A percentile compares a stretch with the other conserved stretches of the same genome.
These are phyloP conservation scores for Epinephelus moara DNA, from an alignment of 2,113 vertebrate species.

Conservation along the genomic window DNA sequence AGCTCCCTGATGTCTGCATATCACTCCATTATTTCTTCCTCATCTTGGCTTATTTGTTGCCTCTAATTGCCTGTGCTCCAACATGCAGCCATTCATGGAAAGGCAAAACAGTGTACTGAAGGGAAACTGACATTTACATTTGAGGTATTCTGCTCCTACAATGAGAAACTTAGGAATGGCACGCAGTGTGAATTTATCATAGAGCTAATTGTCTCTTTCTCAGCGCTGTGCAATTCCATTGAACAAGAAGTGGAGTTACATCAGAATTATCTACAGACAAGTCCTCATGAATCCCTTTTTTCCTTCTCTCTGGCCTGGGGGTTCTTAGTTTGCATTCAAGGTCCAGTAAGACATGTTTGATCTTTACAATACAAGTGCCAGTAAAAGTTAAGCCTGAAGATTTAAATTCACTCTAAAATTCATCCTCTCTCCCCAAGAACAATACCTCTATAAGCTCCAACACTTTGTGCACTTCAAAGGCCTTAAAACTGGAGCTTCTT, in stretches of 20 bases:
- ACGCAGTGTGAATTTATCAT: slow-evolving; percentile 32
- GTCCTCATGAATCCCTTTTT: slow-evolving; percentile 49
- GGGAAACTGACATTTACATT: slow-evolving; percentile 40
- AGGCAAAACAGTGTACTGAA: slow-evolving; percentile 16
- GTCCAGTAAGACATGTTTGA: slow-evolving; percentile 77
- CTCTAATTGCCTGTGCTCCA: slow-evolving; percentile 23
- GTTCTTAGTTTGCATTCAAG: slow-evolving; percentile 77
- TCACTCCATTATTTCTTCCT: slow-evolving; percentile 14
- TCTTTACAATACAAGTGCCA: slow-evolving; percentile 78
- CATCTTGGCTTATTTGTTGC: slow-evolving; percentile 19
- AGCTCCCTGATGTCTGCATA: slow-evolving; percentile 23
- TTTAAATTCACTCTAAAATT: slow-evolving; percentile 82
- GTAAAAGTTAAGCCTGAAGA: slow-evolving; percentile 78
- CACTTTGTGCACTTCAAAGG: slow-evolving; percentile 85
- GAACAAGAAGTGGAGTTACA: slow-evolving; percentile 51
- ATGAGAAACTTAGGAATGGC: slow-evolving; percentile 24
- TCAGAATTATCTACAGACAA: slow-evolving; percentile 65
- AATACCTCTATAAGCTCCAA: slow-evolving; percentile 78
- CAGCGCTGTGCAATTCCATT: slow-evolving; percentile 32
- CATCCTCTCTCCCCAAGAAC: slow-evolving; percentile 73
- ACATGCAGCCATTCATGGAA: slow-evolving; percentile 19
- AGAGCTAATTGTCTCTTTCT: slow-evolving; percentile 55
- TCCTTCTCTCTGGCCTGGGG: slow-evolving; percentile 43
- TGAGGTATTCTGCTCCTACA: slow-evolving; percentile 21
- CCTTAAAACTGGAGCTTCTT: slow-evolving; percentile 71